phyloP scores from a whole-genome alignment of 2,797 vertebrate genomes.

The Phataginus tricuspis region DNA sequence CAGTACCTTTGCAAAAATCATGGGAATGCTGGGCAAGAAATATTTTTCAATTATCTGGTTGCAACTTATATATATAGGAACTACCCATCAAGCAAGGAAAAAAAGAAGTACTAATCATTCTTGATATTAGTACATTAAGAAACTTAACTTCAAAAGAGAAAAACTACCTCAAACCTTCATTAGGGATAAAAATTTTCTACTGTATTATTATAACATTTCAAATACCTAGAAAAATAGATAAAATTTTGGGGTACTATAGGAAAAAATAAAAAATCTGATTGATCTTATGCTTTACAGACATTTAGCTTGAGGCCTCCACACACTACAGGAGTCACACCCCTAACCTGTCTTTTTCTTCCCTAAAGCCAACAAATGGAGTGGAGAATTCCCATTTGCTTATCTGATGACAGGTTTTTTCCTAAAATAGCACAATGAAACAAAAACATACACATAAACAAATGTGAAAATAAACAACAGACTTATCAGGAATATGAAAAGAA shows the following conservation, averaged over 20 bases:
- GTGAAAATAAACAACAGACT: neutral
- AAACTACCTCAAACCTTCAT: neutral
- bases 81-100: neutral
- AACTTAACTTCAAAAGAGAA: slow-evolving; percentile 10
- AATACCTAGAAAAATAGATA: neutral
- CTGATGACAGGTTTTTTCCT: neutral
- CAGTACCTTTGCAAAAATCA: neutral
- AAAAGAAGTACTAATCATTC: neutral
- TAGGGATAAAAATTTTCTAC: neutral
- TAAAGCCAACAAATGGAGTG: neutral
- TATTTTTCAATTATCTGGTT: neutral
- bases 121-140: neutral
- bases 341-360: neutral
- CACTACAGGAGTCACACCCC: neutral
- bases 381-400: neutral
- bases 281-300: neutral
- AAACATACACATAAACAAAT: neutral
- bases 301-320: neutral
- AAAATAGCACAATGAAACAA: neutral
- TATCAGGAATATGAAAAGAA: neutral
- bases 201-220: neutral
- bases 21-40: neutral
- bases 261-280: neutral
- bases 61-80: neutral
- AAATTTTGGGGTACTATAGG: neutral